Base-by-base conservation (phyloP, 2,888 invertebrate species). In the Temnothorax rugatulus region DNA sequence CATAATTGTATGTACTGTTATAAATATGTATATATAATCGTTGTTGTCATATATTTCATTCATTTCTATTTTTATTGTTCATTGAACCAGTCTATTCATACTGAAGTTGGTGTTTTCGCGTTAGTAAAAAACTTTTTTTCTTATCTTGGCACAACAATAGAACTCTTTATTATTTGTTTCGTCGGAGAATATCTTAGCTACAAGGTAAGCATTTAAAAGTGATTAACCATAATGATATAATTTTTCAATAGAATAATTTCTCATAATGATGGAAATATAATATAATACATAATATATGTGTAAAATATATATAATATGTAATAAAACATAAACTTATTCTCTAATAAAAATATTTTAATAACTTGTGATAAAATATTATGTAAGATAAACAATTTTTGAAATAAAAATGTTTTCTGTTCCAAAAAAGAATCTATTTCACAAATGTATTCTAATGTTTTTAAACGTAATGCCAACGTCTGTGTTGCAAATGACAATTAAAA, bases 131-230 rank as follows among this genome's bases (percentile, higher is more conserved):
- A 84, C n/a, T 11, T 82, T 9, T 18, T 82, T 3, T 82, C 74
- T 29, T 86, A 86, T 1, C 1, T 74, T 15, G 83, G 18, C 8
- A 57, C 83, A 83, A 74, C 77, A n/a, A 47, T 59, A n/a, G 86
- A 90, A 73, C 68, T 73, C 9, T 84, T 87, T 25, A 59, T 84
- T 5, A 77, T 87, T 75, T 89, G 89, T 8, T 81, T 84, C 0
- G 85, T 83, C 21, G 89, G 89, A 15, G 89, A 90, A 71, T 87
- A 87, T 64, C 77, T 89, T n/a, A 68, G 71, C 1, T 54, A 79
- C 11, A 85, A 88, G 73, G 89, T 87, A n/a, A 52, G 50, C 18
- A 54, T 21, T 54, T 54, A 54, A 7, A 54, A 54, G 9, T 54
- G 8, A 9, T 41, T 18, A 50, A 50, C 5, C 5, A 13, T 50